Evolutionary conservation across 1,140 invertebrate species (phyloP).

Genomic region (Drosophila repleta): DNA sequence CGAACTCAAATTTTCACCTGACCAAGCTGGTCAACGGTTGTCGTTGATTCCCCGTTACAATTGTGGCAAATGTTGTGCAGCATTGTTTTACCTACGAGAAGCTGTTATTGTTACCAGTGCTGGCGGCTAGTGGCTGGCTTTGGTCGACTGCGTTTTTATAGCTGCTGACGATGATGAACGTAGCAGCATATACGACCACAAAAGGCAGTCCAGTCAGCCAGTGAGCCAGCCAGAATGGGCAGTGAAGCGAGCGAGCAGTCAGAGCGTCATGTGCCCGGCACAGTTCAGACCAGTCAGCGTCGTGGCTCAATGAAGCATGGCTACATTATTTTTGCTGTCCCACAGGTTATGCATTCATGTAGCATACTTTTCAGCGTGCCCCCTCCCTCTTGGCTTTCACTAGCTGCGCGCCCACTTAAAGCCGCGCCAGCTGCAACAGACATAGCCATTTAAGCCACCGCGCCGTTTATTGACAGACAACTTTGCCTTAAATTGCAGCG

Average conservation of each 20-base stretch:
- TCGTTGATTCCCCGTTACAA: slow-evolving; percentile 38
- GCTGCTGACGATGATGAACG: slow-evolving; percentile 10
- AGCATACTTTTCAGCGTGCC: slow-evolving; percentile 50
- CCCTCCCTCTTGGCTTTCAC: slow-evolving; percentile 7
- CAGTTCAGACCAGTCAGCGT: slow-evolving; percentile 10
- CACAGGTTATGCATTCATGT: slow-evolving; percentile 60
- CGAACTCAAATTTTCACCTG: slow-evolving; percentile 49
- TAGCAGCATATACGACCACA: slow-evolving; percentile 45
- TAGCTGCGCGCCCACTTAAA: slow-evolving; percentile 18
- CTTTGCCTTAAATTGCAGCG: slow-evolving; percentile 52
- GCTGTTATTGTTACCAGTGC: slow-evolving; percentile 11
- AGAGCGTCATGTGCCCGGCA: background rate
- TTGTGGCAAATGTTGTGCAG: slow-evolving; percentile 39
- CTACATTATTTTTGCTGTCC: slow-evolving; percentile 51
- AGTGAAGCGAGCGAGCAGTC: slow-evolving; percentile 8
- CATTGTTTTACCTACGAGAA: slow-evolving; percentile 31
- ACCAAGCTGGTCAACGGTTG: slow-evolving; percentile 38
- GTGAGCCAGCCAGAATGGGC: background rate
- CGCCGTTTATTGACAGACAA: slow-evolving; percentile 54
- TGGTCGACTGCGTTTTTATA: slow-evolving; percentile 47
- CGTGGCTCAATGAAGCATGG: slow-evolving; percentile 49
- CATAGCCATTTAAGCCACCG: slow-evolving; percentile 45
- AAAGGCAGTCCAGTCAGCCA: slow-evolving; percentile 26
- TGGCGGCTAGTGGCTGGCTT: slow-evolving; percentile 13
- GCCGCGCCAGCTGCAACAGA: slow-evolving; percentile 15